These are phyloP conservation scores for Catagonus wagneri DNA, from an alignment of 2,113 vertebrate species.

Conservation along the genomic window DNA sequence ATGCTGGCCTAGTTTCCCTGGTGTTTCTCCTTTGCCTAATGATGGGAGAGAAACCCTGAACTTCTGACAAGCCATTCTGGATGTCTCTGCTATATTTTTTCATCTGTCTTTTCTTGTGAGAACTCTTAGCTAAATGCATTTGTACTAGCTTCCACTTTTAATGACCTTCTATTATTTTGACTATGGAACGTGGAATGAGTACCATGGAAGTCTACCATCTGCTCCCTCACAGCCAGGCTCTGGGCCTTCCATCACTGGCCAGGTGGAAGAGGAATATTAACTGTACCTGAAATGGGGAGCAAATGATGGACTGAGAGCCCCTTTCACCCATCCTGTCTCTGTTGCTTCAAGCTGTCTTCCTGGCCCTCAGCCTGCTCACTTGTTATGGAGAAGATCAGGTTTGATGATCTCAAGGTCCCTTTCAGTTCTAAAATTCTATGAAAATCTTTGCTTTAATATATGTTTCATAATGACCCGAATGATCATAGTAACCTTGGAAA, in stretches of 20 bases:
- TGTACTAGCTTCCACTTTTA: neutral
- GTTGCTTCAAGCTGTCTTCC: neutral
- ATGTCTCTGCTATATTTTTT: neutral
- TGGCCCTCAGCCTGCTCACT: neutral
- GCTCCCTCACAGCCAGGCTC: neutral
- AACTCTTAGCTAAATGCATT: neutral
- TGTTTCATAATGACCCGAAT: conserved; percentile 16
- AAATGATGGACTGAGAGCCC: neutral
- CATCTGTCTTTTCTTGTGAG: neutral
- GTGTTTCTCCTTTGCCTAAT: neutral
- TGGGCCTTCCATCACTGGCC: neutral
- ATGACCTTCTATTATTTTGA: too few relatives aligned
- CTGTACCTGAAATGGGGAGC: neutral
- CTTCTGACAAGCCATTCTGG: neutral
- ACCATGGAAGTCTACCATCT: neutral
- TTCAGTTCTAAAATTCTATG: neutral
- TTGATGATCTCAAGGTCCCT: neutral
- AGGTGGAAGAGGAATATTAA: neutral
- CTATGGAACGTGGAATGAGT: neutral
- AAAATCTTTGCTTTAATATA: neutral
- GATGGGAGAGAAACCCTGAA: neutral
- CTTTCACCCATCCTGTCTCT: neutral
- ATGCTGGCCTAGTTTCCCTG: neutral
- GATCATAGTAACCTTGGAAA: neutral
- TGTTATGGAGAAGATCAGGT: neutral